These are phyloP conservation scores for Euproctis similis DNA, from an alignment of 2,888 invertebrate genomes.

Conservation along the genomic window DNA sequence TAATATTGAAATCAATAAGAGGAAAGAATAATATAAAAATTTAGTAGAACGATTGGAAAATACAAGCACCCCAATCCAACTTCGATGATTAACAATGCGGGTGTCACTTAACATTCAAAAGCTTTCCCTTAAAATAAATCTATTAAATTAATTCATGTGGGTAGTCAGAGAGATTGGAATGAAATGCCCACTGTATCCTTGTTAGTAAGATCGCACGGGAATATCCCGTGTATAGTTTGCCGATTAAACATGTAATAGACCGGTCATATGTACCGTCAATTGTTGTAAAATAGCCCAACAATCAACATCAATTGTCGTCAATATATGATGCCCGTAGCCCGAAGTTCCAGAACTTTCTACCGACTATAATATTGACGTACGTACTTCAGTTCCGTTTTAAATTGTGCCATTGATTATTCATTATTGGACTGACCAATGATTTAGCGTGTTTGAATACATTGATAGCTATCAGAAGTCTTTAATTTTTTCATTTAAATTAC, in stretches of 20 bases:
- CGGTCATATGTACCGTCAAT: slow-evolving; percentile 40
- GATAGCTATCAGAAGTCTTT: no score
- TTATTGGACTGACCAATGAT: slow-evolving; percentile 10
- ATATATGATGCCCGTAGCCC: slow-evolving; percentile 56
- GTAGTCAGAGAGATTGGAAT: slow-evolving; percentile 3
- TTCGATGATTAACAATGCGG: slow-evolving; percentile 6
- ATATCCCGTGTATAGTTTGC: slow-evolving; percentile 51
- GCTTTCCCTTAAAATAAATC: background rate
- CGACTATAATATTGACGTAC: slow-evolving; percentile 33
- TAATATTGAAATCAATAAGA: no score
- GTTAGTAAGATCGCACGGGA: slow-evolving; percentile 58
- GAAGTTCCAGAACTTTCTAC: slow-evolving; percentile 21
- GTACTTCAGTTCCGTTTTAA: slow-evolving; percentile 25
- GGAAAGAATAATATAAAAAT: no score
- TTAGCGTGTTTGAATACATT: no score
- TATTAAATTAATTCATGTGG: slow-evolving; percentile 5
- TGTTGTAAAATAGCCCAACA: slow-evolving; percentile 64
- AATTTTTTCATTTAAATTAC: no score
- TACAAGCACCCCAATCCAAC: no score
- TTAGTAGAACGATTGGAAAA: no score
- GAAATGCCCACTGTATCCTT: slow-evolving; percentile 39
- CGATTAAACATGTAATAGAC: slow-evolving; percentile 46
- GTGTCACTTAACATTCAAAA: background rate
- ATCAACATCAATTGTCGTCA: slow-evolving; percentile 68
- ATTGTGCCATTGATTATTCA: slow-evolving; percentile 15